Percentiles rank a stretch among this genome's conserved stretches.
Conservation (phyloP, 2,888 invertebrate species). For the Teleogryllus oceanicus region DNA sequence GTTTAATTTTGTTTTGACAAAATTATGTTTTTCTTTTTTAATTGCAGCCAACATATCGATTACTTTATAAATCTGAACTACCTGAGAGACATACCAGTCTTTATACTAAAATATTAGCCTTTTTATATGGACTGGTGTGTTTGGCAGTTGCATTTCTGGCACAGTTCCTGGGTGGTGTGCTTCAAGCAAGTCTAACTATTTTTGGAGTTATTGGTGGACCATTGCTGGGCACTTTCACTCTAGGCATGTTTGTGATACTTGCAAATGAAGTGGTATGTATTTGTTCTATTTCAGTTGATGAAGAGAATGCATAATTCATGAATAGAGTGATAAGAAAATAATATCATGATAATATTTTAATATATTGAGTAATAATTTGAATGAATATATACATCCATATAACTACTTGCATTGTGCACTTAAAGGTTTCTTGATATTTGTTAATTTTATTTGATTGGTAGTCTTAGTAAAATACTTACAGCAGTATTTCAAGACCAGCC, state of each 20-base stretch:
- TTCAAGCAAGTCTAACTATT: conserved; percentile 81
- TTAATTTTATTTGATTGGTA: no score
- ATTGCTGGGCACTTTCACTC: conserved; percentile 75
- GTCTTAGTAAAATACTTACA: no score
- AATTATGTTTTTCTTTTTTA: background rate
- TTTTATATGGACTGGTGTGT: conserved; percentile 70
- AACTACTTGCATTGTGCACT: no score
- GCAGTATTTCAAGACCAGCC: background rate
- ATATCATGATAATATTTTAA: no score
- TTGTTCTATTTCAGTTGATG: background rate
- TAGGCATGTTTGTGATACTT: conserved; percentile 76
- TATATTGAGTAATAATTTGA: no score
- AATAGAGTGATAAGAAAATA: no score
- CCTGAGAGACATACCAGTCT: conserved; percentile 36
- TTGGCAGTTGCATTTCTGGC: conserved; percentile 79
- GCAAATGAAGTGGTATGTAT: conserved; percentile 64
- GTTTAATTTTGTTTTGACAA: background rate
- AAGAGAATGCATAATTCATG: no score
- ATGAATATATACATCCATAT: no score
- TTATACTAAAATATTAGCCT: conserved; percentile 53
- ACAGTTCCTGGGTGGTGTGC: conserved; percentile 75
- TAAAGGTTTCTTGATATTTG: no score
- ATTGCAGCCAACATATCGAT: conserved; percentile 43
- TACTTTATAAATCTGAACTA: conserved; percentile 32
- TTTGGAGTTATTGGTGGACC: conserved; percentile 88